A percentile compares a stretch with the other conserved stretches of the same genome.
These are phyloP conservation scores for Rattus rattus DNA, from an alignment of 2,113 vertebrate genomes.

Conservation along the genomic window DNA sequence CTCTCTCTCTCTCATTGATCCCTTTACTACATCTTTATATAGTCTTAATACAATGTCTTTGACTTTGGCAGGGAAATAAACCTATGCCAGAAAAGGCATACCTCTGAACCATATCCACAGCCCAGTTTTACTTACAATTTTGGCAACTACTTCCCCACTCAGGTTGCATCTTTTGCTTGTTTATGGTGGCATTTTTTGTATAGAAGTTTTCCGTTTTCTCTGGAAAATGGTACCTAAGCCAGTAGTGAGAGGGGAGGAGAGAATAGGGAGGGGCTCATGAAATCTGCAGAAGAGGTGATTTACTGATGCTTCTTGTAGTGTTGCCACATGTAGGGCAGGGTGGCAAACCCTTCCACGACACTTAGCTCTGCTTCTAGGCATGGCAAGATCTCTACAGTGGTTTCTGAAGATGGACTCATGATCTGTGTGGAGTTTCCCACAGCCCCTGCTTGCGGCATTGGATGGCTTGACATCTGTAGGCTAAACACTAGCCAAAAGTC, in stretches of 20 bases:
- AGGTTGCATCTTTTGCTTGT: background rate
- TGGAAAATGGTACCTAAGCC: background rate
- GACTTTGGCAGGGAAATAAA: background rate
- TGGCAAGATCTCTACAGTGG: background rate
- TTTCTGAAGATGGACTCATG: background rate
- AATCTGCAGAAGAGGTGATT: background rate
- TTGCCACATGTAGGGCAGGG: background rate
- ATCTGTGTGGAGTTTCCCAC: background rate
- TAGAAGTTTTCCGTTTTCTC: background rate
- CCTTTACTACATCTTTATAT: background rate
- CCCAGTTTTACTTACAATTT: background rate
- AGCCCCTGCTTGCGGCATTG: background rate
- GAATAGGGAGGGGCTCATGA: background rate
- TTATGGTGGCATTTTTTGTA: background rate
- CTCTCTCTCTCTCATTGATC: background rate
- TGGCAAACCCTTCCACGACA: background rate
- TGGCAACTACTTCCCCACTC: background rate
- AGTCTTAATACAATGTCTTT: background rate
- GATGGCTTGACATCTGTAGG: background rate
- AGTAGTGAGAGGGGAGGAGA: background rate
- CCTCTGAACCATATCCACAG: background rate
- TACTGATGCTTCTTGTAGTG: background rate
- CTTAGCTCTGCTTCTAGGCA: background rate
- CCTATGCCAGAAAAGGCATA: background rate
- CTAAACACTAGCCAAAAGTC: background rate